Evolutionary conservation across 2,888 invertebrate genomes (phyloP), one percentile per base, ranked within the genome.

Genomic region (Ophion obscuratus): DNA sequence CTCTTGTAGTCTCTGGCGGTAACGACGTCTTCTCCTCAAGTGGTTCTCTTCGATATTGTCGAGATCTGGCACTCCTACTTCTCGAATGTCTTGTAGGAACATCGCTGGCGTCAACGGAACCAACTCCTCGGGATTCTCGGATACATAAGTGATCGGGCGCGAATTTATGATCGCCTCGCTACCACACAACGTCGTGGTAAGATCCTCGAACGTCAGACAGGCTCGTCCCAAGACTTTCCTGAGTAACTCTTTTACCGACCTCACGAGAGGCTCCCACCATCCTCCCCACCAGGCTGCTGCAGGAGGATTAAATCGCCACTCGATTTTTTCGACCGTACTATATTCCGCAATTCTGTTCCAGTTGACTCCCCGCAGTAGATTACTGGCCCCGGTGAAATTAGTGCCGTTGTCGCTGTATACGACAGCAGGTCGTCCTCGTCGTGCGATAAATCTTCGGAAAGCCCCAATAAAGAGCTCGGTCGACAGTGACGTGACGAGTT

Each of bases 81-180:
- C 84, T 9, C n/a, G 11, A 61, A 44, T 86, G 27, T 86, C 86
- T 10, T 83, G 87, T 67, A 89, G 36, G 87, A 88, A 90, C 68
- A 87, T 83, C 9, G 73, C 83, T 1, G 89, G 88, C 4, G 87
- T 77, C 11, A 88, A 20, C 0, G 89, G 85, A 53, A 36, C 82
- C n/a, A 89, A 67, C 64, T 91, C 90, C 2, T 89, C 70, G 27
- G 87, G 71, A 64, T 85, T 79, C 9, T 85, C 83, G 5, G 84
- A 87, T 6, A 89, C 20, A 44, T 90, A 92, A 10, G 91, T 92
- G 6, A 94, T 80, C 6, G 93, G 93, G 57, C 94, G 86, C 0
- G 90, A 86, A 82, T 94, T 94, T 4, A 94, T 70, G 0, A 90
- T 87, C 0, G 90, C 87, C 83, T 94, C 93, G 47, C 89, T 88